phyloP scores from a whole-genome alignment of 1,140 invertebrate species.

The Diuraphis noxia region DNA sequence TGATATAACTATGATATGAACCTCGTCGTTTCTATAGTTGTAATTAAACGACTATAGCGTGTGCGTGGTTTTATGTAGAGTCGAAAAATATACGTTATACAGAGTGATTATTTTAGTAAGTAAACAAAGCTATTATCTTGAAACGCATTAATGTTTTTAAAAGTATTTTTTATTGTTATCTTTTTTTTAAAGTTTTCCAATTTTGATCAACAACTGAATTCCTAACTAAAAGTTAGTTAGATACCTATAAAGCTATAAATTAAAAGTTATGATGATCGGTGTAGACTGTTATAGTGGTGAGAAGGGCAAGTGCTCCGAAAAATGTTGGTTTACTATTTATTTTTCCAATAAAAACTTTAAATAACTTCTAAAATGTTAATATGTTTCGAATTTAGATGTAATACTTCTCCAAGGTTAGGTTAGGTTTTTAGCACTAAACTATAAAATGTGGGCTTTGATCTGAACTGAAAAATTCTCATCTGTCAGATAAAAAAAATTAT shows the following conservation, averaged over 20 bases:
- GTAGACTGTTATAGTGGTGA: too few species aligned
- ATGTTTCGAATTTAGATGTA: background rate
- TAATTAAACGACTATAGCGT: background rate
- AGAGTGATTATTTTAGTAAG: background rate
- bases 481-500: too few species aligned
- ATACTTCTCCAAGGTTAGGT: too few species aligned
- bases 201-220: background rate
- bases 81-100: background rate
- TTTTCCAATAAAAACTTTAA: background rate
- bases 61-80: background rate
- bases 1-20: background rate
- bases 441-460: too few species aligned
- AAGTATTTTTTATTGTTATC: background rate
- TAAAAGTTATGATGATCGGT: background rate
- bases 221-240: background rate
- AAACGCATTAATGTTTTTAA: background rate
- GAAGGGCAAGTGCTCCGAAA: background rate
- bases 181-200: background rate
- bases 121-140: background rate
- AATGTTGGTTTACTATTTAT: background rate
- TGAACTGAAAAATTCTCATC: too few species aligned
- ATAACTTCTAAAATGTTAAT: background rate
- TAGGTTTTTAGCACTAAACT: too few species aligned
- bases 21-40: background rate
- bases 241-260: background rate